These are phyloP conservation scores for Loris lydekkerianus DNA, from an alignment of 2,797 vertebrate genomes.

Conservation along the genomic window DNA sequence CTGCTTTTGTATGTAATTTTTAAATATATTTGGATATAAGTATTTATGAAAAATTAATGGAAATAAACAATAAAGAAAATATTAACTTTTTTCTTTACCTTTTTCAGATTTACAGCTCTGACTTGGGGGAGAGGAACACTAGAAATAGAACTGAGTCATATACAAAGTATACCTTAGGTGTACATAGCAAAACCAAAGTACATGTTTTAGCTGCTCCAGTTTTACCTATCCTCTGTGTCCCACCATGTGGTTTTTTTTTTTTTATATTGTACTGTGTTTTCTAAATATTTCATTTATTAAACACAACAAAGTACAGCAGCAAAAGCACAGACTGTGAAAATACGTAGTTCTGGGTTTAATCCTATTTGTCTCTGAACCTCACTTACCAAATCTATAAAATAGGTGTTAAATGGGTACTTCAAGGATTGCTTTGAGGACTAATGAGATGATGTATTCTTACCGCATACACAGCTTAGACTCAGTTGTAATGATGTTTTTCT, in stretches of 20 bases:
- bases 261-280: neutral
- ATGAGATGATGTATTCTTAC: neutral
- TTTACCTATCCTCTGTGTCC: neutral
- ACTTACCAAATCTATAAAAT: neutral
- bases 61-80: neutral
- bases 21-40: neutral
- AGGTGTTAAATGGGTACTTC: neutral
- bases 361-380: neutral
- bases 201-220: neutral
- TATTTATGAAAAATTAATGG: neutral
- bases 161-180: neutral
- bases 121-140: neutral
- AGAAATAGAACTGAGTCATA: conserved; percentile 41
- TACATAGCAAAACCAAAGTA: neutral
- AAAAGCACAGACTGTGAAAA: conserved; percentile 27
- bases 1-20: neutral
- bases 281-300: neutral
- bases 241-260: neutral
- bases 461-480: neutral
- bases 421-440: neutral
- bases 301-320: neutral
- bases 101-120: conserved; percentile 55
- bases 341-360: neutral
- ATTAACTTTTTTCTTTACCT: conserved; percentile 28
- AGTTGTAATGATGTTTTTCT: neutral